These are phyloP conservation scores for Stichodactyla mertensii DNA, from an alignment of 64 coral and sea anemone genomes.

Conservation along the genomic window DNA sequence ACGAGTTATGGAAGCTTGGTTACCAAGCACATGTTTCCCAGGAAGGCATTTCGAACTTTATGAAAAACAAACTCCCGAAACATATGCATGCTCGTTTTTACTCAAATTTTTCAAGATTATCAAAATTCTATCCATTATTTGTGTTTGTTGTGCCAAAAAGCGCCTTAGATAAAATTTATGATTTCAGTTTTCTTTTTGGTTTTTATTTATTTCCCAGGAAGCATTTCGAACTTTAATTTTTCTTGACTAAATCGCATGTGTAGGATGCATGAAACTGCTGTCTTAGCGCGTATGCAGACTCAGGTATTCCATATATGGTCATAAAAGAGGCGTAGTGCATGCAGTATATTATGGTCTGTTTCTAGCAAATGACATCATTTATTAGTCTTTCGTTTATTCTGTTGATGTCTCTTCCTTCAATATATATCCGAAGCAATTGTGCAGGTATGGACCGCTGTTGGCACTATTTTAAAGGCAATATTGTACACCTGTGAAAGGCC, in stretches of 20 bases:
- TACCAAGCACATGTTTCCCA: not conserved
- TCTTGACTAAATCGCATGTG: not conserved
- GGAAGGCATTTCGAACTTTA: not conserved
- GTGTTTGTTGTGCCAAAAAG: not conserved
- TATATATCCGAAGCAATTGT: not conserved
- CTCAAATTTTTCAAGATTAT: too few species aligned
- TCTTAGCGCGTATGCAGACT: not conserved
- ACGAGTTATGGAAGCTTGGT: not conserved
- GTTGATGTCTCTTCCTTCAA: constrained; percentile 64
- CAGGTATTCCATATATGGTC: constrained; percentile 48
- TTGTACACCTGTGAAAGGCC: not conserved
- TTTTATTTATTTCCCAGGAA: not conserved
- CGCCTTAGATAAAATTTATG: too few species aligned
- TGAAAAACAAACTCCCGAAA: not conserved
- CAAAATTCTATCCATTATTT: not conserved
- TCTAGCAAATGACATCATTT: constrained; percentile 77
- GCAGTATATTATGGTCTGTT: constrained; percentile 65
- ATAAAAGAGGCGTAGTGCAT: constrained; percentile 22
- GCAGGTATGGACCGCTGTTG: not conserved
- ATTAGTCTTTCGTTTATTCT: constrained; percentile 59
- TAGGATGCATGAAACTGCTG: not conserved
- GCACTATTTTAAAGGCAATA: not conserved
- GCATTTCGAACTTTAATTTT: not conserved
- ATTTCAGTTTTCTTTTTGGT: not conserved
- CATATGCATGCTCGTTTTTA: not conserved